These are phyloP conservation scores for Tiaroga cobitis DNA, from an alignment of 2,797 vertebrate genomes.

Conservation along the genomic window DNA sequence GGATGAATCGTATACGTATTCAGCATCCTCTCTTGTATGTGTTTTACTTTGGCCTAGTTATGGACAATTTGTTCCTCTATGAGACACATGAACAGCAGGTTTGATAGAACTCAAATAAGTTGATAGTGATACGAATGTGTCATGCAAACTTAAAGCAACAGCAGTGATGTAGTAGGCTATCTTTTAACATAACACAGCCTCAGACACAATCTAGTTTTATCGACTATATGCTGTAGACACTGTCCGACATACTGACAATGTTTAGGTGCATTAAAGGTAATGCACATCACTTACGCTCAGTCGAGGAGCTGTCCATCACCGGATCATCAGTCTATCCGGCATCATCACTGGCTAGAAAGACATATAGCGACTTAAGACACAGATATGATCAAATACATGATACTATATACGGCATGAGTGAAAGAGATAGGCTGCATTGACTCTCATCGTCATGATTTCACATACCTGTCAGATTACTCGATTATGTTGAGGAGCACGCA, in stretches of 20 bases:
- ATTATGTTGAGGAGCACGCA: background rate
- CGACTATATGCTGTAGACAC: background rate
- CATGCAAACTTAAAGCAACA: slow-evolving; percentile 23
- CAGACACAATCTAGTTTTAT: background rate
- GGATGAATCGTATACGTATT: background rate
- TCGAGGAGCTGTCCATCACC: slow-evolving; percentile 52
- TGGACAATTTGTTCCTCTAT: background rate
- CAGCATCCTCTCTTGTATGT: background rate
- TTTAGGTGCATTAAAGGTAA: slow-evolving; percentile 35
- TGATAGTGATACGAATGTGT: background rate
- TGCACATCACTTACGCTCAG: slow-evolving; percentile 28
- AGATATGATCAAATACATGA: background rate
- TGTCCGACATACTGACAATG: slow-evolving; percentile 1
- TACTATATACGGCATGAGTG: background rate
- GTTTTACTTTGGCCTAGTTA: slow-evolving; percentile 7
- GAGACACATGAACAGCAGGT: background rate
- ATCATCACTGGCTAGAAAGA: slow-evolving; percentile 5
- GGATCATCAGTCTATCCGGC: slow-evolving; percentile 9
- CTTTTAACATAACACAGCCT: background rate
- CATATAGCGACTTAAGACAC: background rate
- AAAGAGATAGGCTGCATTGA: slow-evolving; percentile 2
- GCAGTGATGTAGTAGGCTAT: background rate
- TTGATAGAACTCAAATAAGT: background rate
- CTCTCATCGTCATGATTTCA: slow-evolving; percentile 34
- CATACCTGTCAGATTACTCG: slow-evolving; percentile 42